Percentiles rank a stretch among this genome's conserved stretches.
Conservation (phyloP, 2,888 invertebrate genomes). For the Drosophila mulleri region DNA sequence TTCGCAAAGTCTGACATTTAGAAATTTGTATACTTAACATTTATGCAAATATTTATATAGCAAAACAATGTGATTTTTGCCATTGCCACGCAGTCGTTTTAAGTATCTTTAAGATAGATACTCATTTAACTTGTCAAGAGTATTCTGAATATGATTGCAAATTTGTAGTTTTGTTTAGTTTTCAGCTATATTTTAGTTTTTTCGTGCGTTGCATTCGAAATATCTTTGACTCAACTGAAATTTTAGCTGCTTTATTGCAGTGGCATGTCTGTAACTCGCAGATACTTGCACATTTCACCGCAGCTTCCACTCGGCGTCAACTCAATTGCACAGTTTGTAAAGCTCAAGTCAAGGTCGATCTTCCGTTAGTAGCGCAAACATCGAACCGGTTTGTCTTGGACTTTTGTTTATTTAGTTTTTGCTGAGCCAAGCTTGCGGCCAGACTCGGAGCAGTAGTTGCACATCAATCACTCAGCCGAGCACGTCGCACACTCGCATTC, state of each 20-base stretch:
- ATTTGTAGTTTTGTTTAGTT: no score
- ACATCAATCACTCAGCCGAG: slow-evolving; percentile 45
- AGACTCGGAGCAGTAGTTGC: slow-evolving; percentile 49
- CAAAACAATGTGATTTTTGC: no score
- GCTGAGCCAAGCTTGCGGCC: slow-evolving; percentile 27
- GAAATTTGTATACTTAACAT: no score
- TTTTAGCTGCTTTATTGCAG: not conserved
- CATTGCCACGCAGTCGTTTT: no score
- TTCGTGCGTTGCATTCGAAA: not conserved
- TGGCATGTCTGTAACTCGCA: not conserved
- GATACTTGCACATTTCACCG: slow-evolving; percentile 5
- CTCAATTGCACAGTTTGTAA: slow-evolving; percentile 15
- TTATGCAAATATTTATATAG: no score
- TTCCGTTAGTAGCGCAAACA: slow-evolving; percentile 44
- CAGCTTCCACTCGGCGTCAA: slow-evolving; percentile 1
- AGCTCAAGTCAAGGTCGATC: slow-evolving; percentile 65
- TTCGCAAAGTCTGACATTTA: no score
- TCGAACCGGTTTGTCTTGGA: slow-evolving; percentile 60
- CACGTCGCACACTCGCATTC: not conserved
- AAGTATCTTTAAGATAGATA: no score
- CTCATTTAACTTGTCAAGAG: no score
- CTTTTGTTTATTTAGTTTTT: slow-evolving; percentile 20
- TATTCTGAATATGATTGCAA: no score
- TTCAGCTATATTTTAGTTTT: no score
- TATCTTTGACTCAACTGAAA: not conserved